Percentiles rank a stretch among this genome's conserved stretches.
These are phyloP conservation scores for Hofmannophila pseudospretella DNA, from an alignment of 2,888 invertebrate species.

Conservation along the genomic window DNA sequence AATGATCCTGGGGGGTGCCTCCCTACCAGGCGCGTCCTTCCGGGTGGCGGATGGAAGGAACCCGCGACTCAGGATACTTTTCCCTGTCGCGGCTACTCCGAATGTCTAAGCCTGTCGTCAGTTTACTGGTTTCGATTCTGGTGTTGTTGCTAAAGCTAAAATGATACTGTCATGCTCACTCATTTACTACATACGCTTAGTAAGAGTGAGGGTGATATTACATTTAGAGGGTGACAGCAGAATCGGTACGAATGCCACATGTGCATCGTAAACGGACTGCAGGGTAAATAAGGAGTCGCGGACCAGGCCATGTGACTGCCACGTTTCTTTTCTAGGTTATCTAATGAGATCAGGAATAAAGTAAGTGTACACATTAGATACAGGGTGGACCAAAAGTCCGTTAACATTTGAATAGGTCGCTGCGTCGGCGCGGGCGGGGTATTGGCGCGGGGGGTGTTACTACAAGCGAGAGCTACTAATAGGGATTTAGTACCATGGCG, in stretches of 20 bases:
- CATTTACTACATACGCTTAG: no score
- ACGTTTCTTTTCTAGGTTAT: conserved; percentile 26
- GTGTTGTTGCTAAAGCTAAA: no score
- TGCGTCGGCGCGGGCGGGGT: no score
- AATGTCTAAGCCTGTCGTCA: conserved; percentile 46
- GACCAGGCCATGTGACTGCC: conserved; percentile 70
- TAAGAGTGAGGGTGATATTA: no score
- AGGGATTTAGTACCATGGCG: no score
- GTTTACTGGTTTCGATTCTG: no score
- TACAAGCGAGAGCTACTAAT: no score
- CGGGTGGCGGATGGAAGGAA: conserved; percentile 80
- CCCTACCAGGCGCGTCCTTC: conserved; percentile 79
- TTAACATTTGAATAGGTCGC: no score
- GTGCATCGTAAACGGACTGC: conserved; percentile 2
- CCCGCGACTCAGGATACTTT: conserved; percentile 76
- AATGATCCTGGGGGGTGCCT: conserved; percentile 75
- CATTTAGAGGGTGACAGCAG: background rate
- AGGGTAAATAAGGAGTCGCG: conserved; percentile 71
- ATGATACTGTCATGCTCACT: no score
- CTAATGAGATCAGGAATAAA: conserved; percentile 10
- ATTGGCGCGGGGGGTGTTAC: no score
- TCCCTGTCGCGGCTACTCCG: conserved; percentile 79
- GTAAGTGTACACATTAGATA: no score
- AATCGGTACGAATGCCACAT: background rate
- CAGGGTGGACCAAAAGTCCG: no score